Evolutionary conservation across 2,113 vertebrate genomes (phyloP).

Genomic region (Potamarius usumacintae): DNA sequence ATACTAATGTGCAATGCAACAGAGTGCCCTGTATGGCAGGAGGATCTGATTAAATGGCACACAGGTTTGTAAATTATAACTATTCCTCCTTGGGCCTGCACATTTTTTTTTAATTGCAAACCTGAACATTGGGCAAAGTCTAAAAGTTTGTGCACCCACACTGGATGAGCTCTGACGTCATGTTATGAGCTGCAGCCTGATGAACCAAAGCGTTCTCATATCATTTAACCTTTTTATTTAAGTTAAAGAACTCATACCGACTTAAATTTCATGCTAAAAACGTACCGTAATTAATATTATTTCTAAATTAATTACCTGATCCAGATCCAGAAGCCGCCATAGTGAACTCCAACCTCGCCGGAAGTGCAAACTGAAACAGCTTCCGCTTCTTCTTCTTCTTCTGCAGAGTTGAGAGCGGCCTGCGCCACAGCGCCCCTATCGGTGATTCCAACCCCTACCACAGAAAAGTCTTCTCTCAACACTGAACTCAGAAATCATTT

Average conservation of each 20-base stretch:
- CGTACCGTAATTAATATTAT: background rate
- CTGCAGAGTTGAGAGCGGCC: background rate
- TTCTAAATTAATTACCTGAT: background rate
- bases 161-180: background rate
- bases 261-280: too few species aligned
- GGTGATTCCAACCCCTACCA: too few species aligned
- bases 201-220: too few species aligned
- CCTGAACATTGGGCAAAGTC: background rate
- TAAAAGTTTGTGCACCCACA: background rate
- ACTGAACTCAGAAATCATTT: too few species aligned
- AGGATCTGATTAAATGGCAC: too few species aligned
- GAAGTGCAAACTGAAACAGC: background rate
- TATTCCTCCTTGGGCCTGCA: too few species aligned
- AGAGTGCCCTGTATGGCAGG: too few species aligned
- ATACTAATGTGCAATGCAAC: background rate
- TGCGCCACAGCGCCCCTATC: slow-evolving; percentile 7
- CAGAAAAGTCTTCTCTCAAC: background rate
- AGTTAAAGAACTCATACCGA: background rate
- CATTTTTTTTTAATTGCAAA: too few species aligned
- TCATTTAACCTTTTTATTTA: too few species aligned
- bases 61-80: too few species aligned
- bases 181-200: background rate
- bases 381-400: too few species aligned
- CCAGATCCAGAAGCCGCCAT: background rate
- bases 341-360: background rate